phyloP scores from a whole-genome alignment of 2,888 invertebrate genomes.

The Sphecodes monilicornis region DNA sequence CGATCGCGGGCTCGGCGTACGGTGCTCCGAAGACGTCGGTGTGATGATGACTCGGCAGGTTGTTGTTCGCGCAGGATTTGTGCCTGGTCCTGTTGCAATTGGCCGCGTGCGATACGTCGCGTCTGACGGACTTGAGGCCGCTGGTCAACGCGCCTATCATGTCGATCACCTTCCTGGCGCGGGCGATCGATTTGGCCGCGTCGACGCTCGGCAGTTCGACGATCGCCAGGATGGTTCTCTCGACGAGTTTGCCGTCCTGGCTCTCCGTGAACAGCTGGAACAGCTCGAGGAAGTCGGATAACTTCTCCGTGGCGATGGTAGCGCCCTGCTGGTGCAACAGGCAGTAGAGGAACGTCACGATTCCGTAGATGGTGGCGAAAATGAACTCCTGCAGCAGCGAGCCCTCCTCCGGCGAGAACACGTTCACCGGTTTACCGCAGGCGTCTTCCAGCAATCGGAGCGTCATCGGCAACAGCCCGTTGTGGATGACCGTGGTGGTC shows the following conservation, averaged over 20 bases:
- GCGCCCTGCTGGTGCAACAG: conserved; percentile 85
- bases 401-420: conserved; percentile 82
- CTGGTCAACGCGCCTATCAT: conserved; percentile 86
- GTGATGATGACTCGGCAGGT: conserved; percentile 86
- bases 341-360: conserved; percentile 87
- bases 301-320: conserved; percentile 82
- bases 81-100: conserved; percentile 85
- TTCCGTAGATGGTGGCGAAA: conserved; percentile 87
- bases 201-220: conserved; percentile 85
- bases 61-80: conserved; percentile 84
- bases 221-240: conserved; percentile 86
- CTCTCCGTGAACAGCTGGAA: conserved; percentile 87
- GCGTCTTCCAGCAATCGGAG: conserved; percentile 87
- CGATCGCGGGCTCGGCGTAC: conserved; percentile 82
- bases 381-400: conserved; percentile 86
- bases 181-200: conserved; percentile 81
- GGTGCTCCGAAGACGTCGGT: conserved; percentile 86
- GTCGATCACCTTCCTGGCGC: conserved; percentile 86
- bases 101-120: conserved; percentile 86
- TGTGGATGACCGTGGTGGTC: conserved; percentile 86
- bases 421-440: conserved; percentile 77
- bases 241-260: conserved; percentile 86
- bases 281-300: conserved; percentile 86
- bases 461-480: conserved; percentile 88
- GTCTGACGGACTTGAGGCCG: conserved; percentile 86